A percentile compares a stretch with the other conserved stretches of the same genome.
Conservation (phyloP, 2,797 vertebrate genomes). For the Pristis pectinata region DNA sequence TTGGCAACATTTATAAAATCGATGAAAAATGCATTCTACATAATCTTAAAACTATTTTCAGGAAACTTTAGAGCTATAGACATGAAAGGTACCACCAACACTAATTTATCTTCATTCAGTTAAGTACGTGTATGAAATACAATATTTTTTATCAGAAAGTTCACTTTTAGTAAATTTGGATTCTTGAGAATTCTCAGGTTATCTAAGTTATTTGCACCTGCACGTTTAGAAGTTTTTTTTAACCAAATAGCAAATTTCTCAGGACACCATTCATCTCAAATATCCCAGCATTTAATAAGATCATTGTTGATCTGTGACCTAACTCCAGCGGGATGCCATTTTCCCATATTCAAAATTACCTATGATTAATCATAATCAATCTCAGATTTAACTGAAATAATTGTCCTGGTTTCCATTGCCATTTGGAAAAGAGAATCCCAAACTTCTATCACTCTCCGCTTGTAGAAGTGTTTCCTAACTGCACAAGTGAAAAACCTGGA, state of each 20-base stretch:
- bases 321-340: too few species aligned
- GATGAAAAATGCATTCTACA: not conserved
- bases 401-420: too few species aligned
- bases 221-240: not conserved
- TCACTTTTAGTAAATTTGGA: not conserved
- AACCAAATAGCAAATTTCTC: not conserved
- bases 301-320: too few species aligned
- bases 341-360: too few species aligned
- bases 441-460: too few species aligned
- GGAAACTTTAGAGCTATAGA: not conserved
- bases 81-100: not conserved
- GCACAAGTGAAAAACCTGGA: too few species aligned
- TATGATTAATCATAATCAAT: too few species aligned
- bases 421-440: too few species aligned
- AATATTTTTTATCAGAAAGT: not conserved
- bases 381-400: too few species aligned
- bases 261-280: not conserved
- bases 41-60: not conserved
- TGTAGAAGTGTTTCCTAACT: too few species aligned
- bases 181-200: not conserved
- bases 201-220: not conserved
- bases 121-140: not conserved
- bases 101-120: not conserved
- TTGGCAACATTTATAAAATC: not conserved
- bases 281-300: too few species aligned